Base-by-base conservation (phyloP, 2,797 vertebrate genomes). In the Chrosomus eos region DNA sequence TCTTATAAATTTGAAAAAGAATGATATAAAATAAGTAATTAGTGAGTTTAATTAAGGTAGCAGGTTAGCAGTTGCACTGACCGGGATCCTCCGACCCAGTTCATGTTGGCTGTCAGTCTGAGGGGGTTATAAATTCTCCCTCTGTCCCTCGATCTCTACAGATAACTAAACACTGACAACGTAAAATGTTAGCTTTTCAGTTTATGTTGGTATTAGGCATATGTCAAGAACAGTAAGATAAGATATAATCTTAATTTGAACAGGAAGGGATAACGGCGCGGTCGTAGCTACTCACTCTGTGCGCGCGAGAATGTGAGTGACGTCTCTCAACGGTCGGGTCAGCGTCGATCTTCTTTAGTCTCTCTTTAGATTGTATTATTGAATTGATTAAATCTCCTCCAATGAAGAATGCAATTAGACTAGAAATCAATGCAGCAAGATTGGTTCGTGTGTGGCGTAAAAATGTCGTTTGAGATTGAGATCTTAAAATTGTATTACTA, bases 31-130 rank as follows among this genome's bases (percentile, higher is more conserved):
- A 23, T 28, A 5, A 28, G 45, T 45, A 18, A 43, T 21, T 40
- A 73, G 9, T 18, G 9, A 7, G 23, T 33, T 55, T 23, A 58
- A 40, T 8, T 0, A 72, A 9, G 23, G 21, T 74, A 66, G 31
- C 26, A 74, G 43, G 18, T 26, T 74, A 26, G 55, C 14, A 36
- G n/a, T 71, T 66, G 36, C 23, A 75, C 91, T 89, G 90, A 96
- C 95, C 95, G 91, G 43, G 93, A 94, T 45, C 95, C 95, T 0
- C 95, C 95, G 1, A 95, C 93, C 95, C 95, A 96, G 10, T 96
- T 96, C 95, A 96, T 96, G 55, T 77, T 88, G 0, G 0, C 36
- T 3, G 9, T 19, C 23, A 5, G 75, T 18, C 36, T 62, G 60
- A 51, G 73, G 48, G 0, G 60, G 16, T 26, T 18, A 26, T 55